A percentile compares a stretch with the other conserved stretches of the same genome.
Conservation (phyloP, 2,888 invertebrate species). For the Elysia crispata region DNA sequence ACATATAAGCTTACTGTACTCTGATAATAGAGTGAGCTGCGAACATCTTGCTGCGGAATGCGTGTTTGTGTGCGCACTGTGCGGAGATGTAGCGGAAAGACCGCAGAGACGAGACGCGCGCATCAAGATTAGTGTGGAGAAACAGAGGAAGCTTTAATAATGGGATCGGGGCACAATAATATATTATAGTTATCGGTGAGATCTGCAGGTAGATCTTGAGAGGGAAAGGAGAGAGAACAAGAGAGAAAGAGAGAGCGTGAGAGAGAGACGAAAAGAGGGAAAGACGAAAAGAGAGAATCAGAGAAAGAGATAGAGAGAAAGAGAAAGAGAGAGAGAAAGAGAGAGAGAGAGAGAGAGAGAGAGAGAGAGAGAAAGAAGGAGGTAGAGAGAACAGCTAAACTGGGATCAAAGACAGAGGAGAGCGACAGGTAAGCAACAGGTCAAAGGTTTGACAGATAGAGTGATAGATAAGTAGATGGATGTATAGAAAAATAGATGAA, state of each 20-base stretch:
- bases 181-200: no score
- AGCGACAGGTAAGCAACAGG: no score
- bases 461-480: no score
- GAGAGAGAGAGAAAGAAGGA: neutral
- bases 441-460: no score
- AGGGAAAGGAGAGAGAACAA: no score
- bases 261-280: conserved; percentile 22
- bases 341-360: conserved; percentile 29
- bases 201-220: no score
- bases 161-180: no score
- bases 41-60: neutral
- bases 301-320: conserved; percentile 14
- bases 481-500: no score
- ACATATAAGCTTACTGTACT: no score
- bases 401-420: conserved; percentile 6
- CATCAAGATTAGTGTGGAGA: neutral
- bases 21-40: no score
- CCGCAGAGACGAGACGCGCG: neutral
- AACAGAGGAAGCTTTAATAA: no score
- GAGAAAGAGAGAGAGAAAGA: conserved; percentile 24
- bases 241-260: no score
- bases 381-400: neutral
- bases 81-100: neutral
- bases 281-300: conserved; percentile 11
- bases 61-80: neutral